Conservation (phyloP, 2,797 vertebrate genomes). For the Clangula hyemalis region DNA sequence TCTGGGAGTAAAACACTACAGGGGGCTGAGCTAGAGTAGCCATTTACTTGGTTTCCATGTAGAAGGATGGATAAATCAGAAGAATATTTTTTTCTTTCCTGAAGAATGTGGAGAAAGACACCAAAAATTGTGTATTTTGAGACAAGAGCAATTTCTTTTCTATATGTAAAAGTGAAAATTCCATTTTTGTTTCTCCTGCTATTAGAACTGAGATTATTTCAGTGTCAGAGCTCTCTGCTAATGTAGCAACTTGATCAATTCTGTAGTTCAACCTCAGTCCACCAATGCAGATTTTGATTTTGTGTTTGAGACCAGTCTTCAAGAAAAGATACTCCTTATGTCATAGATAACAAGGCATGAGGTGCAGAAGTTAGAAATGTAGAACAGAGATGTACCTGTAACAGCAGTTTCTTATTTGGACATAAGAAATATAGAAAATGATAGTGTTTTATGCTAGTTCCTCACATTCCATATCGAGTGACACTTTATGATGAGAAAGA, state of each 20-base stretch:
- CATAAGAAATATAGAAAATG: neutral
- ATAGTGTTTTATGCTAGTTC: neutral
- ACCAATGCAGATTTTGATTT: neutral
- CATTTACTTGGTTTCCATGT: neutral
- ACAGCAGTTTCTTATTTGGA: neutral
- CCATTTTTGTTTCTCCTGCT: neutral
- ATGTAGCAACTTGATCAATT: neutral
- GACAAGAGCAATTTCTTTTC: neutral
- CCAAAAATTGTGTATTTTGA: neutral
- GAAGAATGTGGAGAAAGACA: too few species aligned
- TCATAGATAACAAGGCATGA: neutral
- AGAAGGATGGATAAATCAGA: neutral
- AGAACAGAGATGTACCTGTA: neutral
- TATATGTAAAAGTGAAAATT: neutral
- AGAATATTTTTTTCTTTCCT: too few species aligned
- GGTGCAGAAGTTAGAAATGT: neutral
- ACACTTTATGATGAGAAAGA: slow-evolving; percentile 43
- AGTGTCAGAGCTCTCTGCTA: neutral
- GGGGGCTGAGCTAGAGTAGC: too few species aligned
- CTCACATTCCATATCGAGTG: neutral
- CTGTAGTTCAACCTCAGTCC: neutral
- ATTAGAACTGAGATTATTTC: neutral
- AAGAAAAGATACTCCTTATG: neutral
- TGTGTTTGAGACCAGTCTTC: neutral
- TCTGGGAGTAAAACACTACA: neutral